Evolutionary conservation across 30 jellyfish, hydroid and myxozoan species (phyloP), one percentile per base, ranked within the genome.

Genomic region (Chrysaora quinquecirrha): DNA sequence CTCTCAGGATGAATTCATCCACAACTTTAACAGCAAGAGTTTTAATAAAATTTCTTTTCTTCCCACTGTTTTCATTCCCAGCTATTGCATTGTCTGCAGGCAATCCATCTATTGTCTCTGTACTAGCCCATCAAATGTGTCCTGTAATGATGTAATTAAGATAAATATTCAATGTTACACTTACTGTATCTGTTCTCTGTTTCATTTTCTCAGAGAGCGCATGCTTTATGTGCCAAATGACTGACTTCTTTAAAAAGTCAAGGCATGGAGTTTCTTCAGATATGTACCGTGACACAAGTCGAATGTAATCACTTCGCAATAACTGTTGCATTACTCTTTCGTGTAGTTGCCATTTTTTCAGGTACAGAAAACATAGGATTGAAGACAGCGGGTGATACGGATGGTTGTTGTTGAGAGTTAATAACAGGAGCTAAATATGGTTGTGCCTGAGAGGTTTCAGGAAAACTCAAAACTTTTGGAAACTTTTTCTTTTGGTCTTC

Each of bases 171-270:
- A 19, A 28, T 19, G 24, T 19, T 52, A 52, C 24, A 64, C 76
- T 20, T 31, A 64, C 76, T 11, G 76, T 64, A 64, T 64, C 1
- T 64, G 76, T 64, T 64, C 19, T 64, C 19, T 64, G 76, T 64
- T 64, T 64, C 48, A 33, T 64, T 33, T 64, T 1, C 50, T 64
- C 76, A 20, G 76, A 20, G 34, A 25, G 31, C 19, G 25, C 1
- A 64, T 64, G 76, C 34, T 30, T 30, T 64, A 64, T 64, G 34
- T 64, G 31, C 34, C 76, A 20, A 20, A 24, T 21, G 34, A 64
- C 76, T 20, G 34, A 7, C 28, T 29, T 20, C 19, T 64, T 30
- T 52, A 64, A 64, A 52, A 64, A 64, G 6, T 64, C 76, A 30
- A 64, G 19, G 34, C 76, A 64, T 64, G 31, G 31, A 2, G 31